Conservation (phyloP, 2,888 invertebrate species). For the Loripinus fragilis region DNA sequence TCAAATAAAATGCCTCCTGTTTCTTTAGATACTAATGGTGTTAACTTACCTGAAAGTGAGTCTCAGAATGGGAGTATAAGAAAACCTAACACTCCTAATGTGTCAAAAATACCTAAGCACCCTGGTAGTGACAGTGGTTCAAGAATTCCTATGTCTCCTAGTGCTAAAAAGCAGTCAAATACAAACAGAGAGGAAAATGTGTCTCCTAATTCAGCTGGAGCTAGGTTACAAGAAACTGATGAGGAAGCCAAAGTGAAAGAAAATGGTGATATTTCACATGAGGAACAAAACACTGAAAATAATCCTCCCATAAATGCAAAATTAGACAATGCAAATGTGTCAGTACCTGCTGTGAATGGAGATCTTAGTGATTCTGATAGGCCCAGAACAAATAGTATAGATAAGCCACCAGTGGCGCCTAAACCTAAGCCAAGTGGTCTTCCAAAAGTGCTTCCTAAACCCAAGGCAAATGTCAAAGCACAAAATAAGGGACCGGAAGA, state of each 20-base stretch:
- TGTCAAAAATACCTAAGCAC: conserved; percentile 22
- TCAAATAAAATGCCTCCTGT: neutral
- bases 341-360: neutral
- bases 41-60: neutral
- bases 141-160: conserved; percentile 38
- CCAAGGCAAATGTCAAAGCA: conserved; percentile 27
- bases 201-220: neutral
- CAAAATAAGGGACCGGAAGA: conserved; percentile 11
- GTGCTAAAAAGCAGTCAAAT: conserved; percentile 22
- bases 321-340: neutral
- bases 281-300: neutral
- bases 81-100: neutral
- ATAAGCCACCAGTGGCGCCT: conserved; percentile 58
- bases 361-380: conserved; percentile 20
- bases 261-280: neutral
- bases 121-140: conserved; percentile 19
- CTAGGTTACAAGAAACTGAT: neutral
- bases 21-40: neutral
- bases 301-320: neutral
- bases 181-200: neutral
- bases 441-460: conserved; percentile 51
- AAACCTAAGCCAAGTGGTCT: conserved; percentile 58
- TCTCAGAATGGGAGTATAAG: neutral
- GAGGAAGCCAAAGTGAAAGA: neutral
- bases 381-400: conserved; percentile 50